phyloP scores from a whole-genome alignment of 2,113 vertebrate species.

The Rhabdornis inornatus region DNA sequence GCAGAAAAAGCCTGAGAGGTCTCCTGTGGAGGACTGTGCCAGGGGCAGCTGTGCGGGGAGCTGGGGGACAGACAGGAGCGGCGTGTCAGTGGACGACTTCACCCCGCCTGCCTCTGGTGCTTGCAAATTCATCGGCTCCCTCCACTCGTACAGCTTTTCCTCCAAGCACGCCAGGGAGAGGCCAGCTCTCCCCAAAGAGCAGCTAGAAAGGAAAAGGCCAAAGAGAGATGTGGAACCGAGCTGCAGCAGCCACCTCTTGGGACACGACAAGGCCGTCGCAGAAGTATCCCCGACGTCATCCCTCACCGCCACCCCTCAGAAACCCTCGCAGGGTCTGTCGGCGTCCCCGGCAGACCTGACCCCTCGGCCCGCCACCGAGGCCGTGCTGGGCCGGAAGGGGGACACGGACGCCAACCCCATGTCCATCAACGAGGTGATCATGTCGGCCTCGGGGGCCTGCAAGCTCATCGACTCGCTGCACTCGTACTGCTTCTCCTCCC shows the following conservation, averaged over 20 bases:
- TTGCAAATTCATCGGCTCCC: conserved; percentile 79
- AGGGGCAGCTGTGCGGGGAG: neutral
- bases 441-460: conserved; percentile 76
- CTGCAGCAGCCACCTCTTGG: conserved; percentile 58
- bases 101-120: conserved; percentile 70
- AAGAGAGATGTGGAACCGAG: conserved; percentile 65
- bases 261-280: neutral
- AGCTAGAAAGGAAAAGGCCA: conserved; percentile 74
- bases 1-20: neutral
- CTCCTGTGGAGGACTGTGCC: neutral
- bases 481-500: conserved; percentile 79
- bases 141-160: conserved; percentile 82
- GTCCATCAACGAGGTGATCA: conserved; percentile 80
- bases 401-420: conserved; percentile 75
- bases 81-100: conserved; percentile 67
- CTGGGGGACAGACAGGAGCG: conserved; percentile 56
- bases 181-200: conserved; percentile 67
- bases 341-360: conserved; percentile 72
- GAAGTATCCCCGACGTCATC: conserved; percentile 61
- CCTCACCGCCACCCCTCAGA: conserved; percentile 70
- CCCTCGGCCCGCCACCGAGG: conserved; percentile 69
- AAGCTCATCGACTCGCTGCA: conserved; percentile 78
- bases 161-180: conserved; percentile 73
- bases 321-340: conserved; percentile 67
- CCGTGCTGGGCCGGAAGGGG: conserved; percentile 60